These are phyloP conservation scores for Pterocles burchelli DNA, from an alignment of 2,113 vertebrate genomes.

Conservation along the genomic window DNA sequence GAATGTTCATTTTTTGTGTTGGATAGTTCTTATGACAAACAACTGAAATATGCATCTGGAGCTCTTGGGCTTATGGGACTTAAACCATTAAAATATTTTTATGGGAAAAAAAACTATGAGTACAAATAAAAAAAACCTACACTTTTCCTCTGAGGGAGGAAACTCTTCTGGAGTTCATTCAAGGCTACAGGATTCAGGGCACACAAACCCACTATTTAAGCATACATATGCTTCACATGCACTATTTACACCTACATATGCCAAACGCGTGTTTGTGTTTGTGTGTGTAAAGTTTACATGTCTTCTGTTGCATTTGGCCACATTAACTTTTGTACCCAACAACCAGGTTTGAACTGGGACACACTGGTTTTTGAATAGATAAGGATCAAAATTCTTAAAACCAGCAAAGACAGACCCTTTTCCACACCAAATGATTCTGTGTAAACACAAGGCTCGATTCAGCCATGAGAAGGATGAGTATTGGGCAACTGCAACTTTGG, in stretches of 20 bases:
- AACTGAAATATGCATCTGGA: constrained; percentile 59
- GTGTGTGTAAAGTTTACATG: neutral
- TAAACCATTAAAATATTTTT: constrained; percentile 55
- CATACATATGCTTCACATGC: neutral
- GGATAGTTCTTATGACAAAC: constrained; percentile 40
- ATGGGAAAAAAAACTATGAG: constrained; percentile 8
- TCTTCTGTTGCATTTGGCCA: neutral
- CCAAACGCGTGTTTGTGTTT: neutral
- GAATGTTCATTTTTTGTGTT: neutral
- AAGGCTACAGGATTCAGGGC: neutral
- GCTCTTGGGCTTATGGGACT: constrained; percentile 45
- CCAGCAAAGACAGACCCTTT: neutral
- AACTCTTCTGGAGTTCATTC: neutral
- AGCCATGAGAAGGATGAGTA: neutral
- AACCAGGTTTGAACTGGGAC: neutral
- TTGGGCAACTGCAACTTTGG: neutral
- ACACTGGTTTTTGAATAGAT: neutral
- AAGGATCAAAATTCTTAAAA: neutral
- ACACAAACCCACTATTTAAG: neutral
- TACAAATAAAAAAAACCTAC: neutral
- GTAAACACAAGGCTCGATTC: neutral
- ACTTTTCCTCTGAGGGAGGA: neutral
- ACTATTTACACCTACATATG: neutral
- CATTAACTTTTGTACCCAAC: neutral
- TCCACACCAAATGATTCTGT: neutral